Conservation (phyloP, 2,797 vertebrate species). For the Pantherophis vulpinus region DNA sequence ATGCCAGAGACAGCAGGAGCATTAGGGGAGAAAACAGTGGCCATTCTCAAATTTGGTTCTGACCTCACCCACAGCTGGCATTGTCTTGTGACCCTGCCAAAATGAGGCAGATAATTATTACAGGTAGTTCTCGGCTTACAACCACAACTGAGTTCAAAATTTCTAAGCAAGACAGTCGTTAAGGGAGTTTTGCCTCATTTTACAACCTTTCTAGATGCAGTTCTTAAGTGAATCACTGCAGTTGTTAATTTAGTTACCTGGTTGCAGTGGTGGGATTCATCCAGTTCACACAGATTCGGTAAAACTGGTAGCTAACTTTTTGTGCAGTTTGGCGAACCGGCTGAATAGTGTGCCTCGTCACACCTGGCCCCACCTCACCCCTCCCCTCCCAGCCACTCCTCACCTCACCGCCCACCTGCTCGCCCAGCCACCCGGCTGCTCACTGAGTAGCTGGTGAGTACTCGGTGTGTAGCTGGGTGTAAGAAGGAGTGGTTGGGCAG, state of each 20-base stretch:
- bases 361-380: too few species aligned
- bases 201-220: not conserved
- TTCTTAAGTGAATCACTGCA: not conserved
- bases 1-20: not conserved
- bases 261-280: too few species aligned
- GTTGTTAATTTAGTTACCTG: not conserved
- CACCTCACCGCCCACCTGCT: too few species aligned
- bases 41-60: not conserved
- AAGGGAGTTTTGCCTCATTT: not conserved
- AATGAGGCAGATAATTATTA: not conserved
- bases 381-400: too few species aligned
- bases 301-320: too few species aligned
- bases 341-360: too few species aligned
- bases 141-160: not conserved
- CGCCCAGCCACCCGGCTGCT: too few species aligned
- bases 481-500: too few species aligned
- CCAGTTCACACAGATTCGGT: too few species aligned
- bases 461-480: too few species aligned
- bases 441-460: too few species aligned
- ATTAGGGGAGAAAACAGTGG: not conserved
- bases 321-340: too few species aligned
- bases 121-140: not conserved
- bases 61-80: not conserved
- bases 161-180: not conserved
- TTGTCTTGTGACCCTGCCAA: not conserved